Percentiles rank a stretch among this genome's conserved stretches.
These are phyloP conservation scores for Zygogramma bicolorata DNA, from an alignment of 2,888 invertebrate species.

Conservation along the genomic window DNA sequence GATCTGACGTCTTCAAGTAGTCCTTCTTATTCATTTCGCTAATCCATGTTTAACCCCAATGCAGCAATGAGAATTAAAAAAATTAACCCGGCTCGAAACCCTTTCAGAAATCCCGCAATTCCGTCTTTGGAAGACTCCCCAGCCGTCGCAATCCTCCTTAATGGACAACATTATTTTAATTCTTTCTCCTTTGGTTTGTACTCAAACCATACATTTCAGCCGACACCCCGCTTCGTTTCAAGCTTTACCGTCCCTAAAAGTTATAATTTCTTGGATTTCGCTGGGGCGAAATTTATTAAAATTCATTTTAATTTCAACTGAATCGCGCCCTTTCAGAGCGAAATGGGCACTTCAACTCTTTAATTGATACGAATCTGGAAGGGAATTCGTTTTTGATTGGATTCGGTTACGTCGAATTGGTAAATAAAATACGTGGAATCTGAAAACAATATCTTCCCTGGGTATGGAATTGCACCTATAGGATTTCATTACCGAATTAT, in stretches of 20 bases:
- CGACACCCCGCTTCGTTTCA: conserved; percentile 3
- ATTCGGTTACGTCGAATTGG: not conserved
- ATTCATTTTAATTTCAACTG: conserved; percentile 2
- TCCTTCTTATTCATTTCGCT: not conserved
- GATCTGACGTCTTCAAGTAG: too few species aligned
- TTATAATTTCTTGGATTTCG: not conserved
- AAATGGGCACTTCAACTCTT: conserved; percentile 2
- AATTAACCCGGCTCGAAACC: not conserved
- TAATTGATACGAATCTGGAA: not conserved
- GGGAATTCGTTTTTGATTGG: not conserved
- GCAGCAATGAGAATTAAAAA: not conserved
- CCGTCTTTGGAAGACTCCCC: not conserved
- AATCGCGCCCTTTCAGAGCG: not conserved
- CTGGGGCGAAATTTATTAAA: not conserved
- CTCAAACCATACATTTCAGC: conserved; percentile 8
- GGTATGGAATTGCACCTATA: too few species aligned
- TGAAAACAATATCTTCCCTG: too few species aligned
- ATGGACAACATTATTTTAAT: conserved; percentile 8
- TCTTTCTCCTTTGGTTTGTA: not conserved
- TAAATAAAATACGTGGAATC: not conserved
- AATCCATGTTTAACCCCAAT: not conserved
- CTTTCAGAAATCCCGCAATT: not conserved
- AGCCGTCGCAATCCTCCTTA: not conserved
- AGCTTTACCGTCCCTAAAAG: not conserved
- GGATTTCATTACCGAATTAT: too few species aligned